Evolutionary conservation across 1,140 invertebrate genomes (phyloP).

Genomic region (Dendroctonus ponderosae): DNA sequence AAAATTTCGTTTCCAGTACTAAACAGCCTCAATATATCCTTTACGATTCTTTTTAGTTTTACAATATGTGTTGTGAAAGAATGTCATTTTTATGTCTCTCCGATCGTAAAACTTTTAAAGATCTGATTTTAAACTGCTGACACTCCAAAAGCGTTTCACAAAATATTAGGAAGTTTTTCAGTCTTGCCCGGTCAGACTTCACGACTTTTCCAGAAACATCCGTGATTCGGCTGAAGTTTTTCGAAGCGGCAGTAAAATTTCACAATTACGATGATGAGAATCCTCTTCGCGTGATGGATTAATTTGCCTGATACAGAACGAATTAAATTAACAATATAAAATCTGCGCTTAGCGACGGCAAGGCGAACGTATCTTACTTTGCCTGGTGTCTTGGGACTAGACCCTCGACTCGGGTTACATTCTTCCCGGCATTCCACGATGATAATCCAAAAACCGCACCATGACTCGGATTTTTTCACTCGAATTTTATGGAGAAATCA

Average conservation of each 20-base stretch:
- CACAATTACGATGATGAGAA: background rate
- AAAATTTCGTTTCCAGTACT: slow-evolving; percentile 47
- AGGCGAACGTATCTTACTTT: background rate
- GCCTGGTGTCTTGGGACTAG: slow-evolving; percentile 16
- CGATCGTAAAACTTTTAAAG: slow-evolving; percentile 28
- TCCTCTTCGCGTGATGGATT: slow-evolving; percentile 16
- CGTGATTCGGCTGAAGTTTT: background rate
- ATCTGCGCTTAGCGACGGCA: slow-evolving; percentile 25
- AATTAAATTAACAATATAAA: slow-evolving; percentile 33
- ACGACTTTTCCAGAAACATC: too few relatives aligned
- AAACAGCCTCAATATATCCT: slow-evolving; percentile 39
- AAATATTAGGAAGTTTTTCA: background rate
- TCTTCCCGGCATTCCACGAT: slow-evolving; percentile 41
- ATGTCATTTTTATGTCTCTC: slow-evolving; percentile 40
- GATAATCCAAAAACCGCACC: slow-evolving; percentile 42
- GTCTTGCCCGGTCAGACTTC: background rate
- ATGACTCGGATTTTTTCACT: slow-evolving; percentile 40
- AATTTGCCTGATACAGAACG: slow-evolving; percentile 25
- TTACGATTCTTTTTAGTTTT: slow-evolving; percentile 22
- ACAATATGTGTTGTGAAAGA: slow-evolving; percentile 28
- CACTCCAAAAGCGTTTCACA: background rate
- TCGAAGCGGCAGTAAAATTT: background rate
- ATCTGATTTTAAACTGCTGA: background rate
- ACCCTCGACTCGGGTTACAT: slow-evolving; percentile 19
- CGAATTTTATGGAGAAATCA: slow-evolving; percentile 42